Conservation (phyloP, 2,797 vertebrate species). For the Arrhamphus sclerolepis region DNA sequence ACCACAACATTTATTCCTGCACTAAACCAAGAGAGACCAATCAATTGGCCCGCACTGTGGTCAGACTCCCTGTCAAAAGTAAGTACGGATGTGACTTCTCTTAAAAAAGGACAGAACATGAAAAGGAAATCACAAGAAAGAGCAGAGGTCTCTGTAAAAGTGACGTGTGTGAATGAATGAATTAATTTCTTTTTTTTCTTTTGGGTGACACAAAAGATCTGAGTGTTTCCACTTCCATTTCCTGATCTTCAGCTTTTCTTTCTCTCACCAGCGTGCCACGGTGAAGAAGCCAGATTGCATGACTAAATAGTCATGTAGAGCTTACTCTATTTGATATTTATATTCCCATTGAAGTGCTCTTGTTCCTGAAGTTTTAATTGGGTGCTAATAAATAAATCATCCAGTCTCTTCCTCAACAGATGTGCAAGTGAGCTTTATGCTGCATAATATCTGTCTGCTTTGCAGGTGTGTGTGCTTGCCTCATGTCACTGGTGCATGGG, state of each 20-base stretch:
- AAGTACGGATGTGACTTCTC: conserved; percentile 58
- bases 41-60: conserved; percentile 70
- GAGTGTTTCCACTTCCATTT: conserved; percentile 73
- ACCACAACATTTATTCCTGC: conserved; percentile 73
- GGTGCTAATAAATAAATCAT: conserved; percentile 84
- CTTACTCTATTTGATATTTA: conserved; percentile 82
- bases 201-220: conserved; percentile 69
- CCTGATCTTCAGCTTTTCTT: conserved; percentile 72
- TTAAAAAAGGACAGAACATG: conserved; percentile 33
- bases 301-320: conserved; percentile 80
- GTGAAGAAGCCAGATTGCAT: conserved; percentile 77
- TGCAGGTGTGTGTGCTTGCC: conserved; percentile 72
- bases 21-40: conserved; percentile 76
- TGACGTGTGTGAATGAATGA: conserved; percentile 56
- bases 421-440: conserved; percentile 72
- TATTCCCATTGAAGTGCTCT: conserved; percentile 84
- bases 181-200: conserved; percentile 69
- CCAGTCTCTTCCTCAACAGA: conserved; percentile 81
- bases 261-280: conserved; percentile 40
- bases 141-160: conserved; percentile 59
- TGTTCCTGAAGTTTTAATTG: conserved; percentile 85
- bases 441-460: conserved; percentile 71
- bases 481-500: conserved; percentile 66
- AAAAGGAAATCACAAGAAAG: conserved; percentile 75
- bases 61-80: conserved; percentile 60